A percentile compares a stretch with the other conserved stretches of the same genome.
phyloP scores from a whole-genome alignment of 2,888 invertebrate genomes.

The Patella ulyssiponensis region DNA sequence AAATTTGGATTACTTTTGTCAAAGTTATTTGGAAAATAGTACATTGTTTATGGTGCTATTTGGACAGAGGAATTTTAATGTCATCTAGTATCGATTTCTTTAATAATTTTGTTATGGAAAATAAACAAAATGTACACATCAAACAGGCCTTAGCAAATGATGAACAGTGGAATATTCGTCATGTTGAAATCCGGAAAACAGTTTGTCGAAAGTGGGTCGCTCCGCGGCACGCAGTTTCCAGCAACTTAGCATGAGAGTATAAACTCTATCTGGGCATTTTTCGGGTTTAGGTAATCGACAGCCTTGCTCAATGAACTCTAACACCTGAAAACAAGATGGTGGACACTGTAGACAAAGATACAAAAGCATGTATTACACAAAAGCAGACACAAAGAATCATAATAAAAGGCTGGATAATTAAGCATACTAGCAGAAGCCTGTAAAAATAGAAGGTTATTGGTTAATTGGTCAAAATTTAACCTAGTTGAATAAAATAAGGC shows the following conservation, averaged over 20 bases:
- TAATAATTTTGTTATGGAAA: too few species aligned
- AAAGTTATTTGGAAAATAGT: too few species aligned
- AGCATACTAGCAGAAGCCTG: too few species aligned
- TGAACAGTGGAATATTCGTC: constrained; percentile 42
- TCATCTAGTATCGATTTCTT: too few species aligned
- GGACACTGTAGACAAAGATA: neutral
- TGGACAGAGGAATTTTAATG: too few species aligned
- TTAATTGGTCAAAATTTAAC: too few species aligned
- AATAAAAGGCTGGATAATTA: too few species aligned
- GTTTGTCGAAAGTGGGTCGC: constrained; percentile 81
- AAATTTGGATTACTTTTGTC: too few species aligned
- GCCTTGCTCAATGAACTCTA: constrained; percentile 86
- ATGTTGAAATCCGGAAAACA: constrained; percentile 51
- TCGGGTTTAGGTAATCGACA: constrained; percentile 83
- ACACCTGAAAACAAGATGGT: constrained; percentile 77
- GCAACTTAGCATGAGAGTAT: constrained; percentile 87
- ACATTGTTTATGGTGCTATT: too few species aligned
- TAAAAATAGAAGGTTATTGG: too few species aligned
- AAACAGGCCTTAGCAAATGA: neutral
- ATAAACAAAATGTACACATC: too few species aligned
- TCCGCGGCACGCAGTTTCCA: constrained; percentile 86
- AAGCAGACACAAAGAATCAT: neutral
- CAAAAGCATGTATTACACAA: neutral
- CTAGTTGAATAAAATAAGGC: too few species aligned
- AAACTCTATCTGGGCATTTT: constrained; percentile 86